Evolutionary conservation across 37 sponge, comb jelly and placozoan species (phyloP), one percentile per base, ranked within the genome.

Genomic region (Beroe forskalii): DNA sequence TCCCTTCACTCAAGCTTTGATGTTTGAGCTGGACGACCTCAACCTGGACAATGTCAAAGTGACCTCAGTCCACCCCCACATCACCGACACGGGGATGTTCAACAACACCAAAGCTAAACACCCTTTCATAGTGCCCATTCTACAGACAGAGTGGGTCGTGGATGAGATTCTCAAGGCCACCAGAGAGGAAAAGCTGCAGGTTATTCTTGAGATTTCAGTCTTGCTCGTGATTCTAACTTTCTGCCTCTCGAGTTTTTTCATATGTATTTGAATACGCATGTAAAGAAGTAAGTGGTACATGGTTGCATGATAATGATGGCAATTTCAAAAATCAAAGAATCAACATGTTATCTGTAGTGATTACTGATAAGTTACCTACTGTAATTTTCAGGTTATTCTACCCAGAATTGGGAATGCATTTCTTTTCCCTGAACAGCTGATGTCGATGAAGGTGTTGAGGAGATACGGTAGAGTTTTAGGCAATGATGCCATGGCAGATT

Each of bases 121-220:
- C 25, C 86, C 86, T 22, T 48, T 80, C 48, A 28, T 80, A 1
- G 28, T 80, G 25, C 86, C 86, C n/a, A 32, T 80, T 1, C 31
- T 80, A 4, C 48, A 80, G 48, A 43, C 86, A 0, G 86, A 80
- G 30, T 80, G 86, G 86, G 86, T 80, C 14, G 86, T 37, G 19
- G 86, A 80, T 80, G 38, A 80, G 86, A 80, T 80, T 17, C 23
- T 80, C 40, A 38, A 33, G 3, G 86, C 86, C 12, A 80, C 86
- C 1, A 4, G 35, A 30, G 86, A 80, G 27, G 86, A 80, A 37
- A 80, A 38, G 31, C 40, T 48, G 12, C 55, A 48, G 55, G 55
- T 48, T 6, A 48, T n/a, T n/a, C n/a, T n/a, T n/a, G n/a, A n/a
- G n/a, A n/a, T n/a, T n/a, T n/a, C n/a, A n/a, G n/a, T n/a, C n/a